These are phyloP conservation scores for Phylloscopus trochilus DNA, from an alignment of 2,113 vertebrate species.

Conservation along the genomic window DNA sequence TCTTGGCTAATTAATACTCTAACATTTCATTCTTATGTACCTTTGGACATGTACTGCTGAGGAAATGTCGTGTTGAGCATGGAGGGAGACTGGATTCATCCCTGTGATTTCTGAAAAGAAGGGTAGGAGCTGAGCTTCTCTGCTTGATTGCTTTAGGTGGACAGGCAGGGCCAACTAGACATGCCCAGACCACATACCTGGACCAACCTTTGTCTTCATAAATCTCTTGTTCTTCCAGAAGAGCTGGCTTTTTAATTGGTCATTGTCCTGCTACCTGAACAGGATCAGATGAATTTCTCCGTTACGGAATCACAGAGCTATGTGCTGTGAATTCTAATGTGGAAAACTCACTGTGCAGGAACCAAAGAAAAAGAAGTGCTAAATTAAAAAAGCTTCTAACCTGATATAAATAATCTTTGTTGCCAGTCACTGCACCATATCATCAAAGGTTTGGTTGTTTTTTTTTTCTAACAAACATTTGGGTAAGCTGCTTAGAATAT, in stretches of 20 bases:
- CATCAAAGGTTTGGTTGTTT: fast-evolving
- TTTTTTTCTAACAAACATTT: neutral
- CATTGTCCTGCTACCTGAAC: neutral
- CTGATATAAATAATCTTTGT: neutral
- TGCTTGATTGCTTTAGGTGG: neutral
- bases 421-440: neutral
- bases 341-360: neutral
- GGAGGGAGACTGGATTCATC: neutral
- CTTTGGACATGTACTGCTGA: neutral
- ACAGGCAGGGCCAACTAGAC: neutral
- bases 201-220: neutral
- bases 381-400: neutral
- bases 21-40: neutral
- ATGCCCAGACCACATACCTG: neutral
- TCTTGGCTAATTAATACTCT: neutral
- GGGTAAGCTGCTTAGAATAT: neutral
- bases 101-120: neutral
- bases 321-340: neutral
- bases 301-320: neutral
- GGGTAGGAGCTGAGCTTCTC: neutral
- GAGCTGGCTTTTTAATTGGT: neutral
- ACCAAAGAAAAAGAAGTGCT: neutral
- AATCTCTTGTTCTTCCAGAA: neutral
- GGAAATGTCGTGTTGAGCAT: neutral
- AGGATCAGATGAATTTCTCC: neutral